Conservation (phyloP, 2,113 vertebrate species). For the Centropristis striata region DNA sequence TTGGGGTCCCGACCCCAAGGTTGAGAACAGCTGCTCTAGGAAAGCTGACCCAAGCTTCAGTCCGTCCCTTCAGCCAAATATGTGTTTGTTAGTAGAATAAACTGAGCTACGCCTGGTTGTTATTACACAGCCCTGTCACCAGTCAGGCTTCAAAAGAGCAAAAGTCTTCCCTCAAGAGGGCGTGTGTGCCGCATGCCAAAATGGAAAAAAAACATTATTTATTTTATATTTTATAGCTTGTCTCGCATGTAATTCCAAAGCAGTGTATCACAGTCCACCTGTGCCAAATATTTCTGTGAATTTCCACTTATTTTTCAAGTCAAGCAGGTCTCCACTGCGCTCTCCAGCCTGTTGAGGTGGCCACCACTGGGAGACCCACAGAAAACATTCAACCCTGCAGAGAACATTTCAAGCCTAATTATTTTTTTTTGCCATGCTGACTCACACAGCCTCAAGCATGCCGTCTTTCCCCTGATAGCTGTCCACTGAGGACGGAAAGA, state of each 20-base stretch:
- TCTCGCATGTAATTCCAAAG: slow-evolving; percentile 34
- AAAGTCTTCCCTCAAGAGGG: slow-evolving; percentile 5
- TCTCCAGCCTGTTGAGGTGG: slow-evolving; percentile 1
- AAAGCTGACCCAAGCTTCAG: background rate
- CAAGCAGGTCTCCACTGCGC: background rate
- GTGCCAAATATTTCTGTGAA: background rate
- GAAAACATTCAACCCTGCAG: slow-evolving; percentile 19
- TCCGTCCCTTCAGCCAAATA: slow-evolving; percentile 21
- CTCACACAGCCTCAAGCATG: slow-evolving; percentile 10
- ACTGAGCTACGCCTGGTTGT: background rate
- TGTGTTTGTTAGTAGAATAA: slow-evolving; percentile 57
- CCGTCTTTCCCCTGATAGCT: slow-evolving; percentile 12
- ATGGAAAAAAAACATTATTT: slow-evolving; percentile 11
- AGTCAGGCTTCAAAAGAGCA: background rate
- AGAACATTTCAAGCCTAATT: slow-evolving; percentile 39
- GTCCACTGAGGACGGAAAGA: background rate
- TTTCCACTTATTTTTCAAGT: background rate
- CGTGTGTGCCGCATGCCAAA: background rate
- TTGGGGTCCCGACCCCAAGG: too few relatives aligned
- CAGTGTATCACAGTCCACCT: background rate
- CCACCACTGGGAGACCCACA: background rate
- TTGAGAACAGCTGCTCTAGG: too few relatives aligned
- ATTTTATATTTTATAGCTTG: slow-evolving; percentile 26
- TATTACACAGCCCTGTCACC: slow-evolving; percentile 18
- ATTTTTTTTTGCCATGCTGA: slow-evolving; percentile 12